Percentiles rank a stretch among this genome's conserved stretches.
Evolutionary conservation across 2,113 vertebrate species (phyloP).

Genomic region (Halichoeres trimaculatus): DNA sequence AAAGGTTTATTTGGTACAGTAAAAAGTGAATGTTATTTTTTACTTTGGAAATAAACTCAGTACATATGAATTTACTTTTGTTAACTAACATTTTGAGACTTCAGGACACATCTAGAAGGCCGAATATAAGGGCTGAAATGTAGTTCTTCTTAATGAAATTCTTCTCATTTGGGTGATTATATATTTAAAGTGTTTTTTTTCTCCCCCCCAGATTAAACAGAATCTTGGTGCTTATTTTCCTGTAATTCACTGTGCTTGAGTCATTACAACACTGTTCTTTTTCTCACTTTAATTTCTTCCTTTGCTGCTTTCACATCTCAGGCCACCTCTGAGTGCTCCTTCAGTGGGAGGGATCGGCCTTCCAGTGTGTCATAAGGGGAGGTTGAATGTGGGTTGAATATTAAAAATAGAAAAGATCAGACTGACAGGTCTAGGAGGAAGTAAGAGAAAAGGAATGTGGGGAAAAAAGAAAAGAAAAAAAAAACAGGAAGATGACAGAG

Average conservation of each 20-base stretch:
- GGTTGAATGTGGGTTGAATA: constrained; percentile 72
- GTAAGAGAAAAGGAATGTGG: constrained; percentile 42
- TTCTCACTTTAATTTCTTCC: constrained; percentile 22
- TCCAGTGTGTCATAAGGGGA: constrained; percentile 57
- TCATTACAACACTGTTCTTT: neutral
- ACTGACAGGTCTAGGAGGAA: constrained; percentile 39
- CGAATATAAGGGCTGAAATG: neutral
- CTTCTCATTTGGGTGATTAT: neutral
- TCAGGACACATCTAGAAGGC: neutral
- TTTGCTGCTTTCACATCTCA: constrained; percentile 21
- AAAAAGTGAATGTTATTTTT: no score
- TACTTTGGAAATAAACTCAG: no score
- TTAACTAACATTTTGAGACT: neutral
- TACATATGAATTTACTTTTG: neutral
- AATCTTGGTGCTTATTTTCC: constrained; percentile 3
- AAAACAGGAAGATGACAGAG: constrained; percentile 55
- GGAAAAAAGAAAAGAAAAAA: no score
- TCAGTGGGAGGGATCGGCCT: constrained; percentile 39
- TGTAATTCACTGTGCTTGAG: neutral
- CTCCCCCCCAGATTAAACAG: constrained; percentile 4
- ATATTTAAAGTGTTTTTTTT: neutral
- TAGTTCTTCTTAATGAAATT: neutral
- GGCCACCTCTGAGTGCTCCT: constrained; percentile 44
- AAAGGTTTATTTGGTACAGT: no score
- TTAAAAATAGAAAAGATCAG: constrained; percentile 73